These are phyloP conservation scores for Dipodomys spectabilis DNA, from an alignment of 2,113 vertebrate species.

Conservation along the genomic window DNA sequence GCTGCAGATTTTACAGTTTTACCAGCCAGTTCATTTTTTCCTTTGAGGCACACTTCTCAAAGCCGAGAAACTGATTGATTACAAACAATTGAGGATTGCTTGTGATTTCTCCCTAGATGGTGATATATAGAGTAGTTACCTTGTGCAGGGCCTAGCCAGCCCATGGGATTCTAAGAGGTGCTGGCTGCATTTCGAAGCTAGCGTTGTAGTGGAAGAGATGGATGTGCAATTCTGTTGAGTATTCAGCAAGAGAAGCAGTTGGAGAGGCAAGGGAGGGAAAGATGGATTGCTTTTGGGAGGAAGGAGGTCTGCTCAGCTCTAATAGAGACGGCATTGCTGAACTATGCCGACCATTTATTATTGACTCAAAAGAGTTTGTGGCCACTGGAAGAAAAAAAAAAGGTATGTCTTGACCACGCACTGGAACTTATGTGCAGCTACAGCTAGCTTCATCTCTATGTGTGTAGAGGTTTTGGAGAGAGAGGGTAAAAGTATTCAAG, in stretches of 20 bases:
- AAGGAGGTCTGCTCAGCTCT: fast-evolving
- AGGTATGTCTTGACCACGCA: background rate
- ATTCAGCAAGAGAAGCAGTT: no score
- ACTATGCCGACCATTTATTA: background rate
- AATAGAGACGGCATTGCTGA: fast-evolving
- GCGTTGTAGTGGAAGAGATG: background rate
- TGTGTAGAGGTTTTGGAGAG: background rate
- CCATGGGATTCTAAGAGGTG: background rate
- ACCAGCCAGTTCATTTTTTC: background rate
- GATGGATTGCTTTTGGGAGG: fast-evolving
- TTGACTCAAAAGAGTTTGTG: no score
- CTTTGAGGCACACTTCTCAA: background rate
- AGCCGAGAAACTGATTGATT: background rate
- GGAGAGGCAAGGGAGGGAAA: background rate
- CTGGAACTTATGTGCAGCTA: background rate
- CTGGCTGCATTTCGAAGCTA: background rate
- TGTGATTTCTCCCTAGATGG: background rate
- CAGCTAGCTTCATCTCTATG: background rate
- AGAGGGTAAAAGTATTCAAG: background rate
- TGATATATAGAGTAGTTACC: background rate
- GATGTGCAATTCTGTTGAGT: no score
- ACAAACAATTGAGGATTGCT: background rate
- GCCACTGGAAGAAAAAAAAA: background rate
- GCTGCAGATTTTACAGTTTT: background rate
- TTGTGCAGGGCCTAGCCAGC: no score